Evolutionary conservation across 2,113 vertebrate genomes (phyloP).

Genomic region (Excalfactoria chinensis): DNA sequence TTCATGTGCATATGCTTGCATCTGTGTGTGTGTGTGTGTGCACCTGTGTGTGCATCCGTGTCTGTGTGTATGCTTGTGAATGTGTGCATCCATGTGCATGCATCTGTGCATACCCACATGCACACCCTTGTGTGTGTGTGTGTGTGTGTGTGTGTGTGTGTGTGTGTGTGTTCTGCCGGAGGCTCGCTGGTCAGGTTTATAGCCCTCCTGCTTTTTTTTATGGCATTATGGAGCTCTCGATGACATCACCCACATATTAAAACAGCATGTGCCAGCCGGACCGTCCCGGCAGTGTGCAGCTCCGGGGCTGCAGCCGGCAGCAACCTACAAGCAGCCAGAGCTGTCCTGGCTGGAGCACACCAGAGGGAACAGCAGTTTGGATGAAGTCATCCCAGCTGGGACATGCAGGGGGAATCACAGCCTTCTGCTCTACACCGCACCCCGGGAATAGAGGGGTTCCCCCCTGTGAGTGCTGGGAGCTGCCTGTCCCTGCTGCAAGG

Average conservation of each 20-base stretch:
- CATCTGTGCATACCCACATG: neutral
- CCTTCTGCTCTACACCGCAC: rapidly evolving
- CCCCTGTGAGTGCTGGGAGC: neutral
- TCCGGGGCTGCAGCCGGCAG: neutral
- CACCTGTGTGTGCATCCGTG: rapidly evolving
- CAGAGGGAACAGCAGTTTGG: rapidly evolving
- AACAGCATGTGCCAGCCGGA: constrained; percentile 24
- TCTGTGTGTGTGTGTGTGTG: neutral
- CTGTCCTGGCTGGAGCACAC: neutral
- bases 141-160: neutral
- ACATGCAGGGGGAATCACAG: neutral
- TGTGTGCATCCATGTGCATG: neutral
- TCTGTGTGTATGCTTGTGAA: neutral
- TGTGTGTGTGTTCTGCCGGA: constrained; percentile 28
- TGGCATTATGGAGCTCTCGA: neutral
- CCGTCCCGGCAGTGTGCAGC: neutral
- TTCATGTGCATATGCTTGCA: neutral
- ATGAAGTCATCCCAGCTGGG: neutral
- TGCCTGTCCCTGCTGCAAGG: neutral
- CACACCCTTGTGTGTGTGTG: no score
- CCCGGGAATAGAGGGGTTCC: neutral
- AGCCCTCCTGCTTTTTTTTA: constrained; percentile 36
- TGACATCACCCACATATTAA: constrained; percentile 47
- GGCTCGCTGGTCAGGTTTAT: constrained; percentile 47
- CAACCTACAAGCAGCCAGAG: neutral